Percentiles rank a stretch among this genome's conserved stretches.
These are phyloP conservation scores for Polydesmus complanatus DNA, from an alignment of 2,888 invertebrate species.

Conservation along the genomic window DNA sequence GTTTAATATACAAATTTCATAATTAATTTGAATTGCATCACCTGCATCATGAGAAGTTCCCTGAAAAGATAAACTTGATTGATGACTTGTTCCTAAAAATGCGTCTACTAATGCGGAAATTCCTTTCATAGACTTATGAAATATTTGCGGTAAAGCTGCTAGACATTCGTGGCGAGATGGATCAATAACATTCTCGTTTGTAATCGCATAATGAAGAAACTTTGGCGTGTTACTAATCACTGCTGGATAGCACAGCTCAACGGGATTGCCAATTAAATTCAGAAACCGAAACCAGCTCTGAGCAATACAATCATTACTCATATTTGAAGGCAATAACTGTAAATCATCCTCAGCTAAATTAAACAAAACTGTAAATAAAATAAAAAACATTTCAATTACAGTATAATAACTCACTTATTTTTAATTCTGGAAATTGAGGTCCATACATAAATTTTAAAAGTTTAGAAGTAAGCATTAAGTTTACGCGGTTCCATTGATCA, in stretches of 20 bases:
- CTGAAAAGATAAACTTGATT: neutral
- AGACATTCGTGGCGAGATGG: conserved; percentile 84
- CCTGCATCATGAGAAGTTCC: neutral
- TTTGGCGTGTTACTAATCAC: conserved; percentile 57
- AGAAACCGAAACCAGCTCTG: conserved; percentile 93
- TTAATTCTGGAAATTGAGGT: conserved; percentile 31
- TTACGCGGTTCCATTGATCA: conserved; percentile 89
- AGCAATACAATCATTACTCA: conserved; percentile 77
- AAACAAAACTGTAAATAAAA: conserved; percentile 2
- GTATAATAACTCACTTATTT: conserved; percentile 27
- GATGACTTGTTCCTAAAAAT: conserved; percentile 55
- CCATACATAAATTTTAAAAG: conserved; percentile 79
- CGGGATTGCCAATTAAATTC: conserved; percentile 88
- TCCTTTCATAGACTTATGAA: conserved; percentile 84
- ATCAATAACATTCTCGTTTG: conserved; percentile 59
- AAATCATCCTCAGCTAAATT: conserved; percentile 66
- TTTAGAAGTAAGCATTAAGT: conserved; percentile 70
- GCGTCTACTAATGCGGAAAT: conserved; percentile 88
- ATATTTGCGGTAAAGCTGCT: conserved; percentile 68
- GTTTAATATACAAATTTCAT: too few species aligned
- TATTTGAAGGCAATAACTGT: conserved; percentile 62
- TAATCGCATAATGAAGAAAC: conserved; percentile 65
- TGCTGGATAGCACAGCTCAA: conserved; percentile 74
- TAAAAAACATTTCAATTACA: too few species aligned
- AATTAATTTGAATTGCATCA: neutral